Percentiles rank a stretch among this genome's conserved stretches.
Evolutionary conservation across 2,113 vertebrate species (phyloP).

Genomic region (Tichodroma muraria): DNA sequence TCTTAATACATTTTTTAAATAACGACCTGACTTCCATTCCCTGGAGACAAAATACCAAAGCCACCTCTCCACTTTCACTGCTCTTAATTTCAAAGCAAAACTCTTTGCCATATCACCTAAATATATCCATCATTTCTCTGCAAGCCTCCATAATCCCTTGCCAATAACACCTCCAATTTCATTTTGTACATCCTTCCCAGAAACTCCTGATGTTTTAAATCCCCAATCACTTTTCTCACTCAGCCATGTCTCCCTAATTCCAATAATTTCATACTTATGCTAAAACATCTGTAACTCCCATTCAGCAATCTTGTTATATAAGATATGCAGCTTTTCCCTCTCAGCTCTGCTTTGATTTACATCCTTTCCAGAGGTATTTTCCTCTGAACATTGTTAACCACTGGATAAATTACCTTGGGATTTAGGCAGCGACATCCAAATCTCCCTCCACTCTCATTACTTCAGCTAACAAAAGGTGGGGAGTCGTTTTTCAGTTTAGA

Average conservation of each 20-base stretch:
- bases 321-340: not conserved
- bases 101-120: not conserved
- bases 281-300: constrained; percentile 17
- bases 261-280: not conserved
- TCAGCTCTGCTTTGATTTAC: constrained; percentile 5
- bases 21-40: not conserved
- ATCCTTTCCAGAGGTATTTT: not conserved
- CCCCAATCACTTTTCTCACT: not conserved
- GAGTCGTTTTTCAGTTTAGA: not conserved
- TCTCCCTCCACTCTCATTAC: not conserved
- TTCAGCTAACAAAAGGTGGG: not conserved
- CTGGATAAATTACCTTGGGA: not conserved
- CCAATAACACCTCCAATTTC: not conserved
- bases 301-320: not conserved
- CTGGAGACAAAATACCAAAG: not conserved
- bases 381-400: not conserved
- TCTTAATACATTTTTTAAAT: not conserved
- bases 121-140: not conserved
- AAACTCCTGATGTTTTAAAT: constrained; percentile 10
- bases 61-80: not conserved
- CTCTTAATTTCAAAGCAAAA: not conserved
- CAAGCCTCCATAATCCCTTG: not conserved
- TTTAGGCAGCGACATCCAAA: not conserved
- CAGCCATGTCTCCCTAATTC: not conserved
- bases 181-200: not conserved